phyloP scores from a whole-genome alignment of 92 coral and sea anemone genomes.

The Micromussa lordhowensis region DNA sequence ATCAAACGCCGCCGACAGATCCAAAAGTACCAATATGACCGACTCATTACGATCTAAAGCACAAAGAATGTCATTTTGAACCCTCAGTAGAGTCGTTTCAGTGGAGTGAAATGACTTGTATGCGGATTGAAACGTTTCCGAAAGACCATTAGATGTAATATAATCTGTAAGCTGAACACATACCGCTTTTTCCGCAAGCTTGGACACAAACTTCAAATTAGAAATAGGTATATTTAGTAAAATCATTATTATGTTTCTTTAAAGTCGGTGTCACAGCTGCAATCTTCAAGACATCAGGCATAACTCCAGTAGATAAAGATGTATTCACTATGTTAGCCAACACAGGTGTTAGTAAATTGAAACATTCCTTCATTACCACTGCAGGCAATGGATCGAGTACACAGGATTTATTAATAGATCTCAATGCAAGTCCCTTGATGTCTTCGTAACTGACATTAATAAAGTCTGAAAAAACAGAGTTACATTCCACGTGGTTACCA shows the following conservation, averaged over 20 bases:
- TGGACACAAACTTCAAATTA: background rate
- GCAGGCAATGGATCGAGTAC: background rate
- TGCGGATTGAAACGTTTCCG: conserved; percentile 22
- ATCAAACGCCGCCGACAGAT: too few relatives aligned
- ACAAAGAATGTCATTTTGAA: too few relatives aligned
- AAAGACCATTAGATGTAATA: conserved; percentile 23
- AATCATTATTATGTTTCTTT: background rate
- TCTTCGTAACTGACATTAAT: conserved; percentile 25
- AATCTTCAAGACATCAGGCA: too few relatives aligned
- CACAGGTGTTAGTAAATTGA: background rate
- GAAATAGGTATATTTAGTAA: background rate
- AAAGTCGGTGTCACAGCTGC: conserved; percentile 14
- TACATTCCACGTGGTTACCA: conserved; percentile 24
- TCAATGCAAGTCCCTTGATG: too few relatives aligned
- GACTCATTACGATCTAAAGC: too few relatives aligned
- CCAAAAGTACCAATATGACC: too few relatives aligned
- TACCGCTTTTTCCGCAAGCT: too few relatives aligned
- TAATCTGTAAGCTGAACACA: conserved; percentile 1
- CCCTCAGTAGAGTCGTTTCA: conserved; percentile 28
- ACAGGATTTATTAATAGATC: too few relatives aligned
- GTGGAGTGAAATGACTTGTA: conserved; percentile 14
- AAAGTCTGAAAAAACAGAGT: conserved; percentile 10
- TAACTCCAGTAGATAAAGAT: conserved; percentile 22
- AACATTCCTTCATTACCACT: conserved; percentile 1
- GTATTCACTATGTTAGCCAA: background rate